phyloP scores from a whole-genome alignment of 2,113 vertebrate species.

The Passer montanus region DNA sequence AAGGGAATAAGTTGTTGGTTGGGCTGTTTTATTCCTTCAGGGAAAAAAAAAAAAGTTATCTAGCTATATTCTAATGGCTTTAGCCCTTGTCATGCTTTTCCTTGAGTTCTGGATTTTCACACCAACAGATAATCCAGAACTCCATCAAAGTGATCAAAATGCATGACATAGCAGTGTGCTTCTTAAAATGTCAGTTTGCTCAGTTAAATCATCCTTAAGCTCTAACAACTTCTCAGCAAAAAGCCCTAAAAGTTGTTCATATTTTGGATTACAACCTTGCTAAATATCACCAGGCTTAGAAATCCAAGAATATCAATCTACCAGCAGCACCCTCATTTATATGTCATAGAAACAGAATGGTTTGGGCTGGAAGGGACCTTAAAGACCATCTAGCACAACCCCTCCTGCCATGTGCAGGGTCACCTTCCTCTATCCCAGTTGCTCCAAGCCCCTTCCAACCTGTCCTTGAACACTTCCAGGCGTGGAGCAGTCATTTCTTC shows the following conservation, averaged over 20 bases:
- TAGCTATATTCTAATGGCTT: not conserved
- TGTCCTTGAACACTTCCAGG: not conserved
- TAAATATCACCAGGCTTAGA: slow-evolving; percentile 6
- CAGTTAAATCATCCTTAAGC: not conserved
- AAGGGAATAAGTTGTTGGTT: not conserved
- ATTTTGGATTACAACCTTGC: not conserved
- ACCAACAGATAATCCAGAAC: not conserved
- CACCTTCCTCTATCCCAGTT: not conserved
- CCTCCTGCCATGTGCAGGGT: not conserved
- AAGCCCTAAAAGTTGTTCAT: not conserved
- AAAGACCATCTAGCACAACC: not conserved
- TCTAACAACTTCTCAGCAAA: not conserved
- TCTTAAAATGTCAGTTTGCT: slow-evolving; percentile 5
- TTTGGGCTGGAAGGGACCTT: not conserved
- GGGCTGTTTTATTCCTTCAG: not conserved
- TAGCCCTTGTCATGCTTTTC: not conserved
- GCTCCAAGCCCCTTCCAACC: not conserved
- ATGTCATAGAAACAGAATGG: not conserved
- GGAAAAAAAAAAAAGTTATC: not conserved
- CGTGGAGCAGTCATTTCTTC: not conserved
- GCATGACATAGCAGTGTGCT: not conserved
- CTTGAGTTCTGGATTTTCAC: not conserved
- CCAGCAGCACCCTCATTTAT: not conserved
- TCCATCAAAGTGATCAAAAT: not conserved
- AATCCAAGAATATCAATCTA: not conserved